Percentiles rank a stretch among this genome's conserved stretches.
phyloP scores from a whole-genome alignment of 2,113 vertebrate species.

The Melanostigma gelatinosum region DNA sequence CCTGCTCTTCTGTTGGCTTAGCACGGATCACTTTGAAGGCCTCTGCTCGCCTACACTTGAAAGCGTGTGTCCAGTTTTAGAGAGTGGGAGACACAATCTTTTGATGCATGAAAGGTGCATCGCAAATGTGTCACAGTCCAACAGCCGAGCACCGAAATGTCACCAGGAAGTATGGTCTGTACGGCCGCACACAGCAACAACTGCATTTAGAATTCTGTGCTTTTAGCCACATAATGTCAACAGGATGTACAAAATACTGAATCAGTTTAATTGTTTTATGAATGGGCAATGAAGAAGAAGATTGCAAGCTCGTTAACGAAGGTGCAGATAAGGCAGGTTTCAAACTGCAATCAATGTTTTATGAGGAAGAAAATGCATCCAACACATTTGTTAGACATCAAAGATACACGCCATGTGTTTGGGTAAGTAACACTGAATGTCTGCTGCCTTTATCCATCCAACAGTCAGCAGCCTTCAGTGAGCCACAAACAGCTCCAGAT shows the following conservation, averaged over 20 bases:
- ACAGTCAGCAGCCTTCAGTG: background rate
- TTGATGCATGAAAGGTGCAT: conserved; percentile 61
- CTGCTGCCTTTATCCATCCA: conserved; percentile 1
- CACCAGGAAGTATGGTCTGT: conserved; percentile 25
- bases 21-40: conserved; percentile 56
- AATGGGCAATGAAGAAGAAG: background rate
- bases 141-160: conserved; percentile 40
- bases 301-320: background rate
- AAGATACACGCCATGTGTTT: background rate
- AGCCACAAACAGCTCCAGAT: background rate
- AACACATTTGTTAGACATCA: background rate
- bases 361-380: background rate
- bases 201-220: background rate
- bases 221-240: background rate
- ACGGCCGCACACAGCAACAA: background rate
- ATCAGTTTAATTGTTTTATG: background rate
- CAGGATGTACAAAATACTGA: background rate
- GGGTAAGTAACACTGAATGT: too few species aligned
- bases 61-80: conserved; percentile 39
- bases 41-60: conserved; percentile 40
- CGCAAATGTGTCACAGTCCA: conserved; percentile 45
- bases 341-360: background rate
- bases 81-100: conserved; percentile 28
- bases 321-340: background rate
- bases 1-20: conserved; percentile 17